phyloP scores from a whole-genome alignment of 2,113 vertebrate species.

The Pseudopipra pipra region DNA sequence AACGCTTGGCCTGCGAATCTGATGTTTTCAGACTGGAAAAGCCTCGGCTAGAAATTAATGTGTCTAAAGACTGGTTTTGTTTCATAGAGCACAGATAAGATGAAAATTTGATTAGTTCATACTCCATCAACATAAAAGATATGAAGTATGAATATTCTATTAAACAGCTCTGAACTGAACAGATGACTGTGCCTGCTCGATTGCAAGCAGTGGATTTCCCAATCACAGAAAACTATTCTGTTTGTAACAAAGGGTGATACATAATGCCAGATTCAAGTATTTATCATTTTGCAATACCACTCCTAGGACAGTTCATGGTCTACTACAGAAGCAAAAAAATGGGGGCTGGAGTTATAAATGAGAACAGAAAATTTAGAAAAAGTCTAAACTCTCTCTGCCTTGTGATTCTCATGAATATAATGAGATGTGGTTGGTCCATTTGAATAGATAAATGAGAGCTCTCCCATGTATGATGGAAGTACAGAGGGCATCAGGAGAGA shows the following conservation, averaged over 20 bases:
- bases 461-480: not conserved
- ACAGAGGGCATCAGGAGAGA: not conserved
- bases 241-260: not conserved
- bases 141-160: not conserved
- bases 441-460: not conserved
- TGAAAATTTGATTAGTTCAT: not conserved
- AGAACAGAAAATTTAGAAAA: not conserved
- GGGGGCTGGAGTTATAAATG: not conserved
- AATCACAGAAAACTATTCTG: not conserved
- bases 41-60: not conserved
- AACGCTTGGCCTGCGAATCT: not conserved
- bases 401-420: not conserved
- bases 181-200: not conserved
- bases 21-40: not conserved
- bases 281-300: constrained; percentile 15
- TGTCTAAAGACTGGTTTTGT: not conserved
- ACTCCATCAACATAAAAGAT: not conserved
- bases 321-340: not conserved
- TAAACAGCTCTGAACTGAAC: not conserved
- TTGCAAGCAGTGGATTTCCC: not conserved
- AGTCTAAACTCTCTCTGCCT: not conserved
- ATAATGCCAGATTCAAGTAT: not conserved
- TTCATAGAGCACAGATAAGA: not conserved
- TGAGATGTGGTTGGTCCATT: not conserved
- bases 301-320: constrained; percentile 8